phyloP scores from a whole-genome alignment of 2,113 vertebrate species.

The Prochilodus magdalenae region DNA sequence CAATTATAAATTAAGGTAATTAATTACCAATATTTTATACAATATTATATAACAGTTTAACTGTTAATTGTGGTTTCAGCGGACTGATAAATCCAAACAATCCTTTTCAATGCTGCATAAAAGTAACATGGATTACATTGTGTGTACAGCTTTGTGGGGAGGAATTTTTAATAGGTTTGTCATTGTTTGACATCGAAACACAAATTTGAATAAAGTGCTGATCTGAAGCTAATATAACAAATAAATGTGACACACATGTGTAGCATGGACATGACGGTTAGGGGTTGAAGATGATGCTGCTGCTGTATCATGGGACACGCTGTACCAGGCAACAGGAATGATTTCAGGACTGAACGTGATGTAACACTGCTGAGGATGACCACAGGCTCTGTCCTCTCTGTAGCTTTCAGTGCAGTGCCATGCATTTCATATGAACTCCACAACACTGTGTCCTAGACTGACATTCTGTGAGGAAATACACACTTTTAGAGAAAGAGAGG shows the following conservation, averaged over 20 bases:
- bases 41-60: no score
- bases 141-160: no score
- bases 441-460: neutral
- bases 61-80: no score
- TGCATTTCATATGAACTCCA: neutral
- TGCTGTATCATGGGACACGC: neutral
- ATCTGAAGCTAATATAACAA: neutral
- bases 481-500: neutral
- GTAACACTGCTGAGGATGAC: neutral
- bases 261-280: no score
- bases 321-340: neutral
- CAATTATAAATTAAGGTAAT: no score
- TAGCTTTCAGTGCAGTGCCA: neutral
- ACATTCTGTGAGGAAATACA: neutral
- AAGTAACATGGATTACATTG: no score
- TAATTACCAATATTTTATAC: no score
- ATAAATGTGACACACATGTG: neutral
- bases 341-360: neutral
- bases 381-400: neutral
- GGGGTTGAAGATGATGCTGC: neutral
- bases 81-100: no score
- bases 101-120: no score
- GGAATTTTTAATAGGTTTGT: no score
- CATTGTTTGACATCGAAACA: no score
- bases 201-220: no score